Percentiles rank a stretch among this genome's conserved stretches.
These are phyloP conservation scores for Panzeria rudis DNA, from an alignment of 2,888 invertebrate species.

Conservation along the genomic window DNA sequence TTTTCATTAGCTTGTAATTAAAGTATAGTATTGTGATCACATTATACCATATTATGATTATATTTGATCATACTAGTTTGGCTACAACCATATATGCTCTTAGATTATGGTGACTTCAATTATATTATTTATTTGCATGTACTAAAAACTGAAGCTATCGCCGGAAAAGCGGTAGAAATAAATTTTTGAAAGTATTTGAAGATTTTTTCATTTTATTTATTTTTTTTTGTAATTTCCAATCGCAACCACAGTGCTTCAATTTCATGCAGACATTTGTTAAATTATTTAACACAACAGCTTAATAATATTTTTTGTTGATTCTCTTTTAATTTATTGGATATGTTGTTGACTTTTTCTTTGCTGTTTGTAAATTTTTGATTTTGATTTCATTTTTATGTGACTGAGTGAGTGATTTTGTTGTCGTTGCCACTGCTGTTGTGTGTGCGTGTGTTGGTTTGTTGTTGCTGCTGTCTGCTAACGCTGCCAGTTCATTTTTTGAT, in stretches of 20 bases:
- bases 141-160: too few relatives aligned
- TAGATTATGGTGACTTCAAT: too few relatives aligned
- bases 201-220: not conserved
- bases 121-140: too few relatives aligned
- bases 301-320: slow-evolving; percentile 42
- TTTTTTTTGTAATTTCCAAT: not conserved
- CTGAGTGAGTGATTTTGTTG: slow-evolving; percentile 44
- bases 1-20: too few relatives aligned
- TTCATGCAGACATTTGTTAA: slow-evolving; percentile 55
- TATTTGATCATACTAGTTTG: too few relatives aligned
- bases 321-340: slow-evolving; percentile 44
- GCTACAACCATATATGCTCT: too few relatives aligned
- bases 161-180: too few relatives aligned
- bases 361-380: slow-evolving; percentile 69
- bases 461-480: slow-evolving; percentile 43
- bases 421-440: slow-evolving; percentile 32
- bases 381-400: slow-evolving; percentile 59
- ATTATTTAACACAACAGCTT: slow-evolving; percentile 73
- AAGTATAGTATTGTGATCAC: too few relatives aligned
- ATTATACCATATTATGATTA: too few relatives aligned
- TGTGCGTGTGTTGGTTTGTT: slow-evolving; percentile 34
- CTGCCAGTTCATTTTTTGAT: slow-evolving; percentile 41
- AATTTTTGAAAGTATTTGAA: not conserved
- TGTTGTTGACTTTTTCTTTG: slow-evolving; percentile 55
- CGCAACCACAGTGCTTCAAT: slow-evolving; percentile 26